Evolutionary conservation across 1,140 invertebrate genomes (phyloP), one percentile per base, ranked within the genome.

Genomic region (Magallana ariakensis): DNA sequence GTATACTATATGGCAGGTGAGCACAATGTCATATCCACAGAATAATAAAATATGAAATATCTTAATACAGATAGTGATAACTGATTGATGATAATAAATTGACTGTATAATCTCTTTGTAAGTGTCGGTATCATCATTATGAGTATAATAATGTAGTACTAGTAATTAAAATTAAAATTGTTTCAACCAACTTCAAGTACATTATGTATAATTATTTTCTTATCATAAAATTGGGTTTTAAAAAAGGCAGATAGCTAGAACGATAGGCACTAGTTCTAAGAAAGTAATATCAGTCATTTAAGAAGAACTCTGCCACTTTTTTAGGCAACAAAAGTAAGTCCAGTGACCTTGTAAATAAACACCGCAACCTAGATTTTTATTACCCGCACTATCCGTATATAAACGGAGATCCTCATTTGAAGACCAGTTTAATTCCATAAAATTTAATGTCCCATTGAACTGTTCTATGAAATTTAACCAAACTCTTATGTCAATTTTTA

Each of bases 381-480:
- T 60, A 15, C 86, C 86, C n/a, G 86, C 82, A 87, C 86, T 87
- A 60, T 87, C 86, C 4, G 86, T 84, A 33, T 22, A 83, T 33
- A 87, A 46, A 6, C 19, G 6, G 2, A 83, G 19, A 62, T 7
- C 33, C 33, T n/a, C 16, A n/a, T n/a, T 62, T 16, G 16, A 62
- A 62, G 58, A 62, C 13, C 58, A 62, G 19, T 19, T 62, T 7
- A 16, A 62, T 19, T 62, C 19, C 19, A 19, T 62, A 62, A 7
- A n/a, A n/a, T 19, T 62, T 62, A 9, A 62, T n/a, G 58, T 62
- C 16, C 16, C 16, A 62, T 16, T 62, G 58, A 62, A 7, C 19
- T 62, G 16, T 62, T 62, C 15, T n/a, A n/a, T 13, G 19, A 62
- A 62, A 16, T 60, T n/a, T 7, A n/a, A 62, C 19, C 19, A n/a